Percentiles rank a stretch among this genome's conserved stretches.
Evolutionary conservation across 2,888 invertebrate species (phyloP).

Genomic region (Mythimna lalbum): DNA sequence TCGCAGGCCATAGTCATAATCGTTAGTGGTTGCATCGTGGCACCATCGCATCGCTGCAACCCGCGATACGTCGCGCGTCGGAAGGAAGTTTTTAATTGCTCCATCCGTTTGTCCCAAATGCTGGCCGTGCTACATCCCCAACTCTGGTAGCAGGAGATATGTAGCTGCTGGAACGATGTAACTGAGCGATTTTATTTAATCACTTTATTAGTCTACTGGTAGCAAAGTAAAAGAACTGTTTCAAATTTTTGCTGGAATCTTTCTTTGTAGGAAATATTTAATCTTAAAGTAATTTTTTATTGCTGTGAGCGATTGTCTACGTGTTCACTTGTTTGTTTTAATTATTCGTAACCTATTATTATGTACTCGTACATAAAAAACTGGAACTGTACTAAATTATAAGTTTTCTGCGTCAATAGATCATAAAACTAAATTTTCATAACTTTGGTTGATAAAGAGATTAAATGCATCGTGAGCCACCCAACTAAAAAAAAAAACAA

Average conservation of each 20-base stretch:
- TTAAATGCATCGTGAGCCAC: no score
- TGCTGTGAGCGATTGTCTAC: no score
- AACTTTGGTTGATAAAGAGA: no score
- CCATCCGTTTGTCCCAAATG: conserved; percentile 63
- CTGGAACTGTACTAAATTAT: no score
- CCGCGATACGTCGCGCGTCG: conserved; percentile 62
- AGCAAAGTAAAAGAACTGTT: neutral
- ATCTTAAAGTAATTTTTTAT: no score
- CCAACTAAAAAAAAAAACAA: no score
- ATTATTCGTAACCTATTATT: no score
- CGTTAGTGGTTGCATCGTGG: conserved; percentile 65
- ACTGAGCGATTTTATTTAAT: conserved; percentile 23
- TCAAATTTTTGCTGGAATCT: neutral
- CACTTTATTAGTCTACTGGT: conserved; percentile 15
- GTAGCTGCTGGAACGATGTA: conserved; percentile 8
- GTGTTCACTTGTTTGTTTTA: no score
- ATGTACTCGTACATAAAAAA: no score
- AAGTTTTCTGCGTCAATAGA: neutral
- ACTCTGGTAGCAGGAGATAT: conserved; percentile 19
- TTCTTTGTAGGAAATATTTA: no score
- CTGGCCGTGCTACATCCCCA: conserved; percentile 39
- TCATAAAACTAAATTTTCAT: no score
- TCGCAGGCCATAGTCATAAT: conserved; percentile 62
- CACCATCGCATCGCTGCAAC: conserved; percentile 28
- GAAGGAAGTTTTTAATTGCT: conserved; percentile 75